Evolutionary conservation across 2,113 vertebrate species (phyloP).

Genomic region (Ictalurus furcatus): DNA sequence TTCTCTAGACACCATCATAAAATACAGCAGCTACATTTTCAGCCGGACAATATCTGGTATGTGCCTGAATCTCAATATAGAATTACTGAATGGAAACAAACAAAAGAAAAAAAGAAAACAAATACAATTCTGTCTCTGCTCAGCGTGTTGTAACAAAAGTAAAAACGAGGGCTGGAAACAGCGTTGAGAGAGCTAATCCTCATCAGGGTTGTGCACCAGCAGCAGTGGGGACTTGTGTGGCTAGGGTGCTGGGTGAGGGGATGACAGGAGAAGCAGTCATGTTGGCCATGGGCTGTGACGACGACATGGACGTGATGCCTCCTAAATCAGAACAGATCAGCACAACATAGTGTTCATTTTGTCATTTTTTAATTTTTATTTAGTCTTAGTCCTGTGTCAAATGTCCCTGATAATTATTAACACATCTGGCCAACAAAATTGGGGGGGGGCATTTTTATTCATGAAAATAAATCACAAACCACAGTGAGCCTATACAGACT

Average conservation of each 20-base stretch:
- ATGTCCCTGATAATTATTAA: too few species aligned
- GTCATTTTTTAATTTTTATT: too few species aligned
- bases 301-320: conserved; percentile 66
- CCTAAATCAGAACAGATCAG: neutral
- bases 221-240: conserved; percentile 60
- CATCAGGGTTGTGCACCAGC: conserved; percentile 65
- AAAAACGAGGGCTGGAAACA: conserved; percentile 56
- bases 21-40: conserved; percentile 54
- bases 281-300: conserved; percentile 61
- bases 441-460: too few species aligned
- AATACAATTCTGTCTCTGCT: conserved; percentile 46
- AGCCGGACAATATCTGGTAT: conserved; percentile 43
- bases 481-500: too few species aligned
- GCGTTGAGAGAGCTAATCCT: conserved; percentile 12
- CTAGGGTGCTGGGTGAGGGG: conserved; percentile 63
- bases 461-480: too few species aligned
- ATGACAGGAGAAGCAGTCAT: conserved; percentile 67
- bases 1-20: conserved; percentile 61
- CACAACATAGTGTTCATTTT: too few species aligned
- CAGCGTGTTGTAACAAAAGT: conserved; percentile 48
- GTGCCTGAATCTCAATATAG: conserved; percentile 58
- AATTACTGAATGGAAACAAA: conserved; percentile 55
- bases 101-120: conserved; percentile 31
- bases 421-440: too few species aligned
- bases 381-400: too few species aligned